Evolutionary conservation across 2,888 invertebrate genomes (phyloP), one percentile per base, ranked within the genome.

Genomic region (Melieria picta): DNA sequence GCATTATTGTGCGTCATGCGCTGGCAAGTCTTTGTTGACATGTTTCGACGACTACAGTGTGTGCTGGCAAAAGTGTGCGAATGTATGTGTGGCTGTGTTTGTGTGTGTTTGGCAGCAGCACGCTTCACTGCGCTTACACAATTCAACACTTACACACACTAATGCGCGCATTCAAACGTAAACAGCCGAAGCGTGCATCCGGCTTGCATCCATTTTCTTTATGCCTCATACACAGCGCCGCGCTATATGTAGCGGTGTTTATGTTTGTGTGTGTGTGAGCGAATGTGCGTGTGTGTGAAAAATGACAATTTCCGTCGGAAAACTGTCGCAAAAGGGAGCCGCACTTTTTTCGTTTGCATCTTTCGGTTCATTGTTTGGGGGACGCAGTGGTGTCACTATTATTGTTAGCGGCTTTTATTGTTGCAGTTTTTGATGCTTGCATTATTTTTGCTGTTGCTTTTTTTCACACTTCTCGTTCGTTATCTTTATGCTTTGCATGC

Each of bases 91-190:
- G 30, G 2, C 30, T 30, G 30, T 30, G 30, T 30, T 30, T 30
- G 30, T 30, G 30, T 30, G 30, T 30, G 30, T 30, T 30, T 30
- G 30, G 30, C 30, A 30, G 30, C 30, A 30, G 30, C 30, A 70
- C 67, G 66, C 73, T 70, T 73, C 73, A 67, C 60, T 73, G 73
- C 73, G 47, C 67, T 42, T 63, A 67, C 64, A 73, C 73, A 72
- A 72, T 72, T 9, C 72, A 64, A 69, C 69, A 69, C 69, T 69
- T 64, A 65, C 65, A 69, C 72, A 65, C 69, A 61, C 68, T 69
- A 72, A 72, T 72, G 65, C 69, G 68, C 64, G 47, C 67, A 62
- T 69, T 69, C 42, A 69, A 47, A 69, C 42, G 56, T 69, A 52
- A 69, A 69, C 69, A 16, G 30, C 30, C 62, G 62, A 56, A 62